Evolutionary conservation across 1,140 invertebrate species (phyloP).

Genomic region (Caenorhabditis brenneri): DNA sequence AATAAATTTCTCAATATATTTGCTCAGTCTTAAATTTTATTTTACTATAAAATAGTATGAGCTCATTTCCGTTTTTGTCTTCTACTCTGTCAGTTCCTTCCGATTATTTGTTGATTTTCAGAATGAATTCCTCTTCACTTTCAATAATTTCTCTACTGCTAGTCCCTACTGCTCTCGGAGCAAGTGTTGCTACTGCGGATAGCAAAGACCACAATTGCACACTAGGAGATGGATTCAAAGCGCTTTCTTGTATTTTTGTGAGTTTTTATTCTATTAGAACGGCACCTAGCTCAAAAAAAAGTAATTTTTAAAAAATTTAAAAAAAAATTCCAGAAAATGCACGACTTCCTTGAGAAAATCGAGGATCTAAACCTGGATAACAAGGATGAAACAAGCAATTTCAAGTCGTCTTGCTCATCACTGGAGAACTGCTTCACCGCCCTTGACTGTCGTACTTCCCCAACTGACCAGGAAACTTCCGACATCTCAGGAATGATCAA

Average conservation of each 20-base stretch:
- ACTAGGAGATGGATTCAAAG: background rate
- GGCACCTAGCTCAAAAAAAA: too few relatives aligned
- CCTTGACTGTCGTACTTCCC: background rate
- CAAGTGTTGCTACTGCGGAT: background rate
- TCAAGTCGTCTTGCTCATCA: background rate
- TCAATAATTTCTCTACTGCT: background rate
- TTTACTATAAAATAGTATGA: too few relatives aligned
- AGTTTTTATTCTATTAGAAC: too few relatives aligned
- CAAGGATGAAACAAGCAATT: background rate
- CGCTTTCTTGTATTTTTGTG: background rate
- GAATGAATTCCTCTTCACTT: background rate
- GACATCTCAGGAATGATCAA: conserved; percentile 19
- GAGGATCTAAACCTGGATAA: background rate
- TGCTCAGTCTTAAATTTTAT: too few relatives aligned
- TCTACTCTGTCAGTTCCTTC: background rate
- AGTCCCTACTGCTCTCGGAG: background rate
- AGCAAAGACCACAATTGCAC: conserved; percentile 16
- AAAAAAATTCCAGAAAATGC: conserved; percentile 2
- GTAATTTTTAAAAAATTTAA: background rate
- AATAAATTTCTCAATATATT: too few relatives aligned
- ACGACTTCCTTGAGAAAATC: background rate
- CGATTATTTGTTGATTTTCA: background rate
- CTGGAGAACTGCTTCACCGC: background rate
- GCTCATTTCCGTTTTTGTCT: background rate
- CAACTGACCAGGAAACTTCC: background rate